Conservation (phyloP, 2,797 vertebrate genomes). For the Coccyzus lansbergi region DNA sequence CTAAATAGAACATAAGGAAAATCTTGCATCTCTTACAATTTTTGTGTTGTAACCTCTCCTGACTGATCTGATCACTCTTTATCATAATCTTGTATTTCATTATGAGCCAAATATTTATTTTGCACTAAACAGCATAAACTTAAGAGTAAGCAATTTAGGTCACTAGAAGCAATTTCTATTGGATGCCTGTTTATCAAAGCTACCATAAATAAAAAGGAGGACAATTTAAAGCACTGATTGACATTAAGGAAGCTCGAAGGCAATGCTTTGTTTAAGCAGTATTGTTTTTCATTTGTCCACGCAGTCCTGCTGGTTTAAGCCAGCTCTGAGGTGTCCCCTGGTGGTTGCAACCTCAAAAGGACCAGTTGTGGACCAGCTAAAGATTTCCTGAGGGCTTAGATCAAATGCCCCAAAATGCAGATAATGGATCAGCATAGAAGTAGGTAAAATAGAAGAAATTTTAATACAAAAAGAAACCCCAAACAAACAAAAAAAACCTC, state of each 20-base stretch:
- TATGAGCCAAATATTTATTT: background rate
- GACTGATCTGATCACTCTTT: background rate
- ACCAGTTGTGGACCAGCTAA: background rate
- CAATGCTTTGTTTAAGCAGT: background rate
- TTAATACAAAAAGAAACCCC: background rate
- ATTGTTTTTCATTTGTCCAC: rapidly evolving
- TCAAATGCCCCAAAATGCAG: background rate
- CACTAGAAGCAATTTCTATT: background rate
- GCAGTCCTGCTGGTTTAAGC: background rate
- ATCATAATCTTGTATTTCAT: background rate
- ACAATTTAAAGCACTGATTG: background rate
- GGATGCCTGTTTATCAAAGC: background rate
- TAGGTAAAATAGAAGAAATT: background rate
- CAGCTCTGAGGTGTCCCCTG: conserved; percentile 32
- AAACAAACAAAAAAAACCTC: too few relatives aligned
- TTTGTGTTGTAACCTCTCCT: background rate
- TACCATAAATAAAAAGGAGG: background rate
- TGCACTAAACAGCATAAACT: background rate
- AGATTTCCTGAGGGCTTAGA: background rate
- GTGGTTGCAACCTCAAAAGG: background rate
- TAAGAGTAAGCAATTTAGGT: background rate
- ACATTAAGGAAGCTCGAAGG: background rate
- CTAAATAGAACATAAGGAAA: background rate
- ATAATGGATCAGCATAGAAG: background rate
- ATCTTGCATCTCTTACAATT: background rate